Evolutionary conservation across 2,113 vertebrate species (phyloP).

Genomic region (Ptychochromis oligacanthus): DNA sequence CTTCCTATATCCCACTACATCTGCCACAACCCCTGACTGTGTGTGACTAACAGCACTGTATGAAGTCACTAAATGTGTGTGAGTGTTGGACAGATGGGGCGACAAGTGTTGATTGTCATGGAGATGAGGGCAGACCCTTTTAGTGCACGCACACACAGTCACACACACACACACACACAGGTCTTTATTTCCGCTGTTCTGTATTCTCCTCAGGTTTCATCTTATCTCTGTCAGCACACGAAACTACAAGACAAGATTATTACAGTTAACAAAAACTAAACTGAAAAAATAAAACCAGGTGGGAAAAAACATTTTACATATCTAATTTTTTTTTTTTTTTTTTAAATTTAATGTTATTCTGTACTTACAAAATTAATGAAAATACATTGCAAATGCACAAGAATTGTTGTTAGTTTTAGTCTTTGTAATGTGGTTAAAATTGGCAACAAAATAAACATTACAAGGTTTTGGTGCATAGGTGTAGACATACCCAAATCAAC

Average conservation of each 20-base stretch:
- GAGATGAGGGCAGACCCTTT: constrained; percentile 65
- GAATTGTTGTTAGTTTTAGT: background rate
- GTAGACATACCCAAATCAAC: too few relatives aligned
- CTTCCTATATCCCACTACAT: constrained; percentile 51
- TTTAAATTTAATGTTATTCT: too few relatives aligned
- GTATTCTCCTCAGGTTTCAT: background rate
- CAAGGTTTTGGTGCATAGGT: background rate
- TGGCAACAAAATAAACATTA: background rate
- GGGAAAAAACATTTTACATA: background rate
- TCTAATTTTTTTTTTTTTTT: too few relatives aligned
- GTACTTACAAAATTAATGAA: too few relatives aligned
- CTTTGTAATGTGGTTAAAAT: background rate
- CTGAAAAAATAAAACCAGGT: background rate
- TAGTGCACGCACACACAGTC: background rate
- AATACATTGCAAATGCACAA: too few relatives aligned
- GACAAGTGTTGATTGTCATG: constrained; percentile 53
- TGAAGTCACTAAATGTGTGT: constrained; percentile 34
- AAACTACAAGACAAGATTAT: background rate
- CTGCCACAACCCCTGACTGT: constrained; percentile 65
- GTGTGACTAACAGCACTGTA: constrained; percentile 68
- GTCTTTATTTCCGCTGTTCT: constrained; percentile 12
- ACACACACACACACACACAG: background rate
- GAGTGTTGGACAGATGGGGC: constrained; percentile 53
- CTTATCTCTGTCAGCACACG: background rate
- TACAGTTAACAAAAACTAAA: background rate